Conservation (phyloP, 2,113 vertebrate species). For the Tamias sibiricus region DNA sequence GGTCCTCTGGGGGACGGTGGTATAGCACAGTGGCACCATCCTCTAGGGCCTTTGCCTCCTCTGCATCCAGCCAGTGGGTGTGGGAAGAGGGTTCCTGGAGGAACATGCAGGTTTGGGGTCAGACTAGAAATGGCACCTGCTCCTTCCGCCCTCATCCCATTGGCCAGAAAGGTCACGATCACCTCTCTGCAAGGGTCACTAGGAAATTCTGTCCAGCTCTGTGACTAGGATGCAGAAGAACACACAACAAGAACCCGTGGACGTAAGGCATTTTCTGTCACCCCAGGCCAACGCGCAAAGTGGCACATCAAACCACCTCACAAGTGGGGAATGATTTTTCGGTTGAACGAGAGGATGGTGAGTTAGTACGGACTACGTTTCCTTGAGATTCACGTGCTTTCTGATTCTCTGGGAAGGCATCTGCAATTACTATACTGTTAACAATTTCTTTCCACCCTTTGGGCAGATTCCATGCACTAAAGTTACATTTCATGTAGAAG, state of each 20-base stretch:
- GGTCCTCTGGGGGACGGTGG: neutral
- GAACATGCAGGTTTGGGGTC: neutral
- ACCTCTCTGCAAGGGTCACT: neutral
- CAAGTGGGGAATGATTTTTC: neutral
- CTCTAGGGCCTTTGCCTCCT: neutral
- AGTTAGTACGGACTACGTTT: neutral
- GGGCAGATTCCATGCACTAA: too few relatives aligned
- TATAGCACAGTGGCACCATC: fast-evolving
- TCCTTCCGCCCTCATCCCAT: neutral
- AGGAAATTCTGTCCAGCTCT: neutral
- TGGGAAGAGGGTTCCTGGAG: neutral
- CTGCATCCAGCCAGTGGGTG: neutral
- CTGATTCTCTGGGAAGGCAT: neutral
- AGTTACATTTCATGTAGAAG: neutral
- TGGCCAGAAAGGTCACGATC: neutral
- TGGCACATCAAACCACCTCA: neutral
- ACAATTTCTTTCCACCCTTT: too few relatives aligned
- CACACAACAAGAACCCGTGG: neutral
- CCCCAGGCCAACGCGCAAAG: neutral
- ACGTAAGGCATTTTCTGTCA: neutral
- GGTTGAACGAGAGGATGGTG: neutral
- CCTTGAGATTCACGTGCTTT: neutral
- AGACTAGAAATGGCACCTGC: neutral
- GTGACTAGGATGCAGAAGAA: neutral
- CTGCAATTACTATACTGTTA: neutral